Conservation (phyloP, 1,140 invertebrate genomes). For the Plutomurus gul region DNA sequence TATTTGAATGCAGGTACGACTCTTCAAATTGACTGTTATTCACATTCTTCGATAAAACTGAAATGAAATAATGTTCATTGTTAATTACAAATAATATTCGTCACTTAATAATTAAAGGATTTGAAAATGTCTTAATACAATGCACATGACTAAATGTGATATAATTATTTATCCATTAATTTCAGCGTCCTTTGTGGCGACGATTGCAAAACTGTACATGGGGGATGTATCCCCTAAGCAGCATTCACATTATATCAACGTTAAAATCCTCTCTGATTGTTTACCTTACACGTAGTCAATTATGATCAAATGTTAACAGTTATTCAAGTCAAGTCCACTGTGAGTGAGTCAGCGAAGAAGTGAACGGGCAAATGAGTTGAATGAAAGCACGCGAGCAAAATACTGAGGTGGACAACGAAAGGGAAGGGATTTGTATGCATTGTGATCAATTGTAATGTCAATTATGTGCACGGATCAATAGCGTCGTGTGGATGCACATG, state of each 20-base stretch:
- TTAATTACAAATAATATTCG: background rate
- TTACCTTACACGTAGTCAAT: too few relatives aligned
- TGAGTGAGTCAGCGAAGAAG: background rate
- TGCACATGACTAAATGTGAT: too few relatives aligned
- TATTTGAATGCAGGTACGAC: constrained; percentile 37
- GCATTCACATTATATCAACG: too few relatives aligned
- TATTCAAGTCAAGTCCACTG: background rate
- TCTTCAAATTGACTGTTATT: constrained; percentile 48
- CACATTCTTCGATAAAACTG: constrained; percentile 51
- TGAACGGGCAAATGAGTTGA: background rate
- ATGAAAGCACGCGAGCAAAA: background rate
- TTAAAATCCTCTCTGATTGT: too few relatives aligned
- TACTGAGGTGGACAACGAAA: background rate
- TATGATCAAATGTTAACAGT: too few relatives aligned
- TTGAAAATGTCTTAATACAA: background rate
- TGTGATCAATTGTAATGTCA: constrained; percentile 23
- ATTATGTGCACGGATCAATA: too few relatives aligned
- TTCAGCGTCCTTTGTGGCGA: too few relatives aligned
- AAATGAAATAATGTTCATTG: constrained; percentile 14
- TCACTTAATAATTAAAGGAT: background rate
- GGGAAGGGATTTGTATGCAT: constrained; percentile 13
- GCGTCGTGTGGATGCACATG: too few relatives aligned
- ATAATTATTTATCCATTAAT: too few relatives aligned
- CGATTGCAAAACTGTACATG: too few relatives aligned
- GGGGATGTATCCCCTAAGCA: too few relatives aligned